These are phyloP conservation scores for Ctenomys sociabilis DNA, from an alignment of 2,113 vertebrate species.

Conservation along the genomic window DNA sequence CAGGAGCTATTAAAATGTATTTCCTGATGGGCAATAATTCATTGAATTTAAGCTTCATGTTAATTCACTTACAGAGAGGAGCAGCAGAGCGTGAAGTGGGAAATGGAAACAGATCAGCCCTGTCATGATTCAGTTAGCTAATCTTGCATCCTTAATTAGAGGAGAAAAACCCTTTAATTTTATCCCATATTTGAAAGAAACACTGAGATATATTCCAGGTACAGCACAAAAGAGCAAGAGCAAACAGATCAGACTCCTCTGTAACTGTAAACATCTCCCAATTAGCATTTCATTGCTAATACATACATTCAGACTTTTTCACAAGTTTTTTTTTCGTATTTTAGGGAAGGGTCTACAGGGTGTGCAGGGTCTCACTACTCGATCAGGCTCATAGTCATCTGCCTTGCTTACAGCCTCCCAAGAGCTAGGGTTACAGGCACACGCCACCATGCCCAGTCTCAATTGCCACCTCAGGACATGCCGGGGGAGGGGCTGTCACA, in stretches of 20 bases:
- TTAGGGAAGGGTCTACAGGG: too few species aligned
- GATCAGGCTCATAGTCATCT: too few species aligned
- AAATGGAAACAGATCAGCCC: background rate
- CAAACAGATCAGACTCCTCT: background rate
- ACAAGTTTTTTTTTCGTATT: too few species aligned
- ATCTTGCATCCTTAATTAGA: slow-evolving; percentile 54
- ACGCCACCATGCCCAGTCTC: too few species aligned
- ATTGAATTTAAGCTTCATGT: slow-evolving; percentile 52
- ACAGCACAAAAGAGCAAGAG: background rate
- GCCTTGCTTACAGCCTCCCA: too few species aligned
- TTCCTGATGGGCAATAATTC: slow-evolving; percentile 28
- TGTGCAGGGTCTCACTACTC: too few species aligned
- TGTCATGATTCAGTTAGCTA: slow-evolving; percentile 45
- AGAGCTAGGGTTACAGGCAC: too few species aligned
- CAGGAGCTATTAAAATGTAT: slow-evolving; percentile 31
- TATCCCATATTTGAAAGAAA: slow-evolving; percentile 14
- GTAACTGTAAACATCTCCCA: background rate
- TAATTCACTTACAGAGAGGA: slow-evolving; percentile 65
- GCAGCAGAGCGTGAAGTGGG: background rate
- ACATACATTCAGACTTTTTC: background rate
- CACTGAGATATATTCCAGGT: slow-evolving; percentile 52
- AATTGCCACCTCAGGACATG: too few species aligned
- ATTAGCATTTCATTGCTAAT: slow-evolving; percentile 46
- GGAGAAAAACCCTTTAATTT: slow-evolving; percentile 48
- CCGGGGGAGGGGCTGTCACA: too few species aligned